Conservation (phyloP, 2,113 vertebrate genomes). For the Polypterus bichir region DNA sequence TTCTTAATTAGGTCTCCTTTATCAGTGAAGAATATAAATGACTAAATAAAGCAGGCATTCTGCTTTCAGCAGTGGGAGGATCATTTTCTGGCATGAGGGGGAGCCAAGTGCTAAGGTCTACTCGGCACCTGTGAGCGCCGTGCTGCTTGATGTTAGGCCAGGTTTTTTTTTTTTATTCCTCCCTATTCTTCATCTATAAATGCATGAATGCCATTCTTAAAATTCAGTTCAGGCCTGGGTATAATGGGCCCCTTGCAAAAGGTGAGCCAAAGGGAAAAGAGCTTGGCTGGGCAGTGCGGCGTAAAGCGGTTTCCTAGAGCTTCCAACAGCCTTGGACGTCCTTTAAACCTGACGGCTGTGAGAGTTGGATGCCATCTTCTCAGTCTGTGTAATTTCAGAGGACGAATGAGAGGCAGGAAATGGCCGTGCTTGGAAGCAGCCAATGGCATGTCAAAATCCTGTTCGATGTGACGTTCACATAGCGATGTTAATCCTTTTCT, state of each 20-base stretch:
- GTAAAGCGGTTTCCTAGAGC: no score
- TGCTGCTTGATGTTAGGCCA: not conserved
- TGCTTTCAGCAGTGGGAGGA: slow-evolving; percentile 1
- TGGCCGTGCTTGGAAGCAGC: no score
- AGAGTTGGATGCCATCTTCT: no score
- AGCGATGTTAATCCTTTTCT: no score
- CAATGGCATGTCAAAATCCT: no score
- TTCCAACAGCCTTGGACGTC: no score
- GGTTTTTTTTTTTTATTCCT: not conserved
- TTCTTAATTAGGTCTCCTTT: no score
- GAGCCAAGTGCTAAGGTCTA: not conserved
- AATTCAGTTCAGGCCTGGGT: slow-evolving; percentile 4
- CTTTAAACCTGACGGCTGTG: no score
- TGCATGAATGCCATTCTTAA: slow-evolving; percentile 4
- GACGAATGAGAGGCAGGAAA: no score
- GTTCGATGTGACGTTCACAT: no score
- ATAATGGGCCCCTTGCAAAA: slow-evolving; percentile 2
- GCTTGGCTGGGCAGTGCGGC: not conserved
- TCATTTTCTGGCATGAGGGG: not conserved
- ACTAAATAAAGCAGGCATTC: slow-evolving; percentile 3
- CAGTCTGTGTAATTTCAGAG: no score
- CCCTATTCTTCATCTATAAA: not conserved
- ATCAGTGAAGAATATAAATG: no score
- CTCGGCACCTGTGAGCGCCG: not conserved
- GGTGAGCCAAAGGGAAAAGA: slow-evolving; percentile 2